Evolutionary conservation across 2,113 vertebrate species (phyloP), one percentile per base, ranked within the genome.

Genomic region (Atrichornis clamosus): DNA sequence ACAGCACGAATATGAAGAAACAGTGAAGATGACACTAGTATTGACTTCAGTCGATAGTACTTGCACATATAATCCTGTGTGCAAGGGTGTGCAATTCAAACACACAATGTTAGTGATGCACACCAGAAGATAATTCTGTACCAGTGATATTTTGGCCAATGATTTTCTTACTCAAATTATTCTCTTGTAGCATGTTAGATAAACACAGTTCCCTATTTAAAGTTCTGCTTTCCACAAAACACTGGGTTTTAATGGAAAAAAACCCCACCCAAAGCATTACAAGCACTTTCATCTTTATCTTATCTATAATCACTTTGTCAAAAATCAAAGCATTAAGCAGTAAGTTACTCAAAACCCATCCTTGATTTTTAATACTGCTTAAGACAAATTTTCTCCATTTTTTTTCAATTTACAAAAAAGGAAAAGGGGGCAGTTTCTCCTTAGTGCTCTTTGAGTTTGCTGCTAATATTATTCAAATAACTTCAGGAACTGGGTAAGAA

Each of bases 41-140:
- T 11, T 8, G 1, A 47, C 50, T 47, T 69, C 28, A 67, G 13
- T 27, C 46, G 39, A 14, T 13, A 46, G 6, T 30, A 59, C n/a
- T 47, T 70, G 32, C 13, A 79, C 4, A 46, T 23, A 27, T 4
- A 79, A 63, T 17, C 24, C n/a, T 80, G 9, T 39, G 3, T 35
- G 27, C 30, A 37, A 77, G 24, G 1, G 0, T 10, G 13, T 32
- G 26, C 13, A 64, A 62, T 23, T 53, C 1, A 0, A 83, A 67
- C 22, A 55, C 27, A 55, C 4, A 15, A 68, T 4, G 9, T 6
- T 56, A 24, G 16, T 17, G 18, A 65, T 24, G 10, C 7, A 47
- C 32, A 60, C 15, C 14, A 35, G 20, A 49, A 56, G 14, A 87
- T 7, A 77, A 65, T 35, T 74, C n/a, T 4, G 0, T 32, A 56